Base-by-base conservation (phyloP, 1,140 invertebrate genomes). In the Papilio aristodemus region DNA sequence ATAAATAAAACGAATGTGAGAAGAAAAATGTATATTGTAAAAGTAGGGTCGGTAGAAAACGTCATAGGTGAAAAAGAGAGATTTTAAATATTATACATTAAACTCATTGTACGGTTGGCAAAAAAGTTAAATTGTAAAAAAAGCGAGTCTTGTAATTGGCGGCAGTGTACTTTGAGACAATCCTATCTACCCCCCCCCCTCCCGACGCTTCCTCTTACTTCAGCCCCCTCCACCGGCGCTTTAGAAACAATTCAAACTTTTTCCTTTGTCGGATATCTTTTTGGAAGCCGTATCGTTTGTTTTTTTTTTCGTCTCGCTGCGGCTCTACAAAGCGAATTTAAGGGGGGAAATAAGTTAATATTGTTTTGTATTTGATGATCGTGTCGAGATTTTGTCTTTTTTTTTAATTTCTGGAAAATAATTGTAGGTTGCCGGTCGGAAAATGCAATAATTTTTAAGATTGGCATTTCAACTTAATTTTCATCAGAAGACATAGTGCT, bases 201-300 rank as follows among this genome's bases (percentile, higher is more conserved):
- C 43, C 22, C 46, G 22, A n/a, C n/a, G n/a, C n/a, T n/a, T n/a
- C n/a, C n/a, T n/a, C n/a, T n/a, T n/a, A n/a, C 19, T 25, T 11
- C 46, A 17, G 27, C 10, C 46, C 17, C 46, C 46, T 22, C 46
- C 6, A 22, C 19, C 19, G 19, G 46, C 46, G 46, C 46, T 54
- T 54, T 54, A 54, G 46, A 54, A 54, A 54, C 46, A 54, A 54
- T 54, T 54, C 9, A 22, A 54, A 54, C 46, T 54, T 54, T 54
- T 54, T 54, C 46, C 46, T 54, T 54, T 54, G 46, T 25, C 46
- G 46, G 46, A 19, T 54, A 54, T 54, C 46, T 54, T 54, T 54
- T 54, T 22, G 46, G 46, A 54, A 11, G 46, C 17, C 46, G 46
- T 54, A 22, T 54, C 46, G 17, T 54, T 54, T 54, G 17, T 54